Base-by-base conservation (phyloP, 2,797 vertebrate species). In the Silurus aristotelis region DNA sequence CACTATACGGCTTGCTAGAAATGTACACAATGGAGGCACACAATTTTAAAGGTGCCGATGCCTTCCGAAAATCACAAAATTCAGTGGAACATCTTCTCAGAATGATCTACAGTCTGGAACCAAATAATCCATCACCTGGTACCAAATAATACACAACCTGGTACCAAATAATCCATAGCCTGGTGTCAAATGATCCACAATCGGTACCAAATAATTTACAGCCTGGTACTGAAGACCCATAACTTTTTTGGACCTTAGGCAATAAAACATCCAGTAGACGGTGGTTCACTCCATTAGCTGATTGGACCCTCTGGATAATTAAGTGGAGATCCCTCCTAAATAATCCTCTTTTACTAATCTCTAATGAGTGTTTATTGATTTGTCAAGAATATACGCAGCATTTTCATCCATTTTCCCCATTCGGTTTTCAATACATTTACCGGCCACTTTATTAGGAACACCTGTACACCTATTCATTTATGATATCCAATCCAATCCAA, bases 291-390 rank as follows among this genome's bases (percentile, higher is more conserved):
- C 80, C 85, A 86, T 86, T 86, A 83, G 61, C 80, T 70, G 56
- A 86, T 83, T 86, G 71, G 38, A 13, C 73, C 15, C 17, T 83
- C 83, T 71, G 73, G 52, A 19, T 83, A 83, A 86, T 86, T 76
- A 70, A 52, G 56, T 43, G 20, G 63, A 61, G 13, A 19, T 75
- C 31, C 38, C 22, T 80, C 13, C 52, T 20, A 25, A 72, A 75
- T 31, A 76, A 56, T 75, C 19, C 77, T 17, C 3, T 56, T 56
- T 1, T 13, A 19, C 38, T 61, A 86, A 75, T 81, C 70, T 75
- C 31, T 63, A 83, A 83, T 55, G 63, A 78, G 38, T 52, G 58
- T 46, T 8, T 70, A 78, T 78, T 77, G 85, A 86, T 83, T 83
- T 68, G 48, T 52, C 66, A 77, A 68, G 56, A 20, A 66, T 15